These are phyloP conservation scores for Ctenochaetus hawaiiensis DNA, from an alignment of 2,797 vertebrate species.

Conservation along the genomic window DNA sequence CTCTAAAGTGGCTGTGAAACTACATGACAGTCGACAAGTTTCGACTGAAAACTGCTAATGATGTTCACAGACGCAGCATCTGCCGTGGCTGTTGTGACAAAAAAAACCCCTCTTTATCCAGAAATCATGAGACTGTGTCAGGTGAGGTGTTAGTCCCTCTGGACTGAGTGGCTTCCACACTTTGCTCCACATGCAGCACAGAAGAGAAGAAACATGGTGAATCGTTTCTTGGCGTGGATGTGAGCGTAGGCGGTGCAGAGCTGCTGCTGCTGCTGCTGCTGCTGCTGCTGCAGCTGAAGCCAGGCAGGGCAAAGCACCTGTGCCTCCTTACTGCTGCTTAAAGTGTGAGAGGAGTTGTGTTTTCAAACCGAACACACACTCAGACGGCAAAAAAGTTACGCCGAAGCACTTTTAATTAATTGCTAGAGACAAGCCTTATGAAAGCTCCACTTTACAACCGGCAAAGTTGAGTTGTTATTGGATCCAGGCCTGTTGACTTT, in stretches of 20 bases:
- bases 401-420: constrained; percentile 37
- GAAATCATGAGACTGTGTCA: constrained; percentile 47
- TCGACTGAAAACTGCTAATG: constrained; percentile 8
- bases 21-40: not conserved
- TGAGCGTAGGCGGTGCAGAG: constrained; percentile 38
- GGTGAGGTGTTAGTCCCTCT: constrained; percentile 39
- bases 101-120: constrained; percentile 17
- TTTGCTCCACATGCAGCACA: not conserved
- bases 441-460: not conserved
- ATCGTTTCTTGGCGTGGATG: constrained; percentile 19
- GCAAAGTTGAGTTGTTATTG: not conserved
- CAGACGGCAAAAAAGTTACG: constrained; percentile 5
- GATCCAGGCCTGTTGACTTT: not conserved
- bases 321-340: constrained; percentile 22
- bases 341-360: not conserved
- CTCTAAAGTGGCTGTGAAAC: constrained; percentile 12
- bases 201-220: constrained; percentile 35
- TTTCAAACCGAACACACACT: constrained; percentile 20
- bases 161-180: constrained; percentile 32
- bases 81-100: constrained; percentile 14
- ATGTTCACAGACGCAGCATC: constrained; percentile 39
- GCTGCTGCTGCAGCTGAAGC: constrained; percentile 4
- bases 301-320: constrained; percentile 23
- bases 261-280: not conserved
- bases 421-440: constrained; percentile 15